These are phyloP conservation scores for Marasmarcha lunaedactyla DNA, from an alignment of 2,888 invertebrate species.

Conservation along the genomic window DNA sequence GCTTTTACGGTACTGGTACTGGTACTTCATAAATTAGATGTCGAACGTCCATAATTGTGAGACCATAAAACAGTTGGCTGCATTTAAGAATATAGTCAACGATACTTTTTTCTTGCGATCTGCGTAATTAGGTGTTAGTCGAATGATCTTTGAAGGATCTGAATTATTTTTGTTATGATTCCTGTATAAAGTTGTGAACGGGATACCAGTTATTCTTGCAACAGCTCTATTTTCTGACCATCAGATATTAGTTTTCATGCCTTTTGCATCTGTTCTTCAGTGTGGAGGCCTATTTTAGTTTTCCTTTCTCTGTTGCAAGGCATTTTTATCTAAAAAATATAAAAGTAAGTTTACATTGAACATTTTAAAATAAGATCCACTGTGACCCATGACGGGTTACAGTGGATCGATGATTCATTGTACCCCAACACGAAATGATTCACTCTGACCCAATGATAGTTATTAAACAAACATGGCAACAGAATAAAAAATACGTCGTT, in stretches of 20 bases:
- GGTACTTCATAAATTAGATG: conserved; percentile 12
- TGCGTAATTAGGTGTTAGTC: conserved; percentile 5
- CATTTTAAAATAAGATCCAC: too few species aligned
- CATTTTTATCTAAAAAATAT: conserved; percentile 8
- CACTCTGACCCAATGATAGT: conserved; percentile 4
- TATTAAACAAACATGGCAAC: conserved; percentile 4
- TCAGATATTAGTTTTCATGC: conserved; percentile 7
- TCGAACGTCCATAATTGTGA: conserved; percentile 10
- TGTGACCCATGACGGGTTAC: too few species aligned
- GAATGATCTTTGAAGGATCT: not conserved
- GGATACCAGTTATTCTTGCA: conserved; percentile 4
- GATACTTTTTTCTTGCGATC: not conserved
- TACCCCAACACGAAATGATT: conserved; percentile 1
- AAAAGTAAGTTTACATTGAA: not conserved
- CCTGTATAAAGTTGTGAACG: conserved; percentile 8
- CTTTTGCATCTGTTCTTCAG: conserved; percentile 10
- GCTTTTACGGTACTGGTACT: conserved; percentile 9
- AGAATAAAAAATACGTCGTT: not conserved
- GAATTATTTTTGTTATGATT: conserved; percentile 8
- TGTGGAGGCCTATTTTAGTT: conserved; percentile 11
- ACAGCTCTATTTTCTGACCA: conserved; percentile 7
- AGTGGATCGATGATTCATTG: conserved; percentile 7
- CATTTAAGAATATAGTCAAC: too few species aligned
- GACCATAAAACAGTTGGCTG: conserved; percentile 10
- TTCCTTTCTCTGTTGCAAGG: conserved; percentile 12